Evolutionary conservation across 1,140 invertebrate genomes (phyloP), one percentile per base, ranked within the genome.

Genomic region (Meloidogyne floridensis): DNA sequence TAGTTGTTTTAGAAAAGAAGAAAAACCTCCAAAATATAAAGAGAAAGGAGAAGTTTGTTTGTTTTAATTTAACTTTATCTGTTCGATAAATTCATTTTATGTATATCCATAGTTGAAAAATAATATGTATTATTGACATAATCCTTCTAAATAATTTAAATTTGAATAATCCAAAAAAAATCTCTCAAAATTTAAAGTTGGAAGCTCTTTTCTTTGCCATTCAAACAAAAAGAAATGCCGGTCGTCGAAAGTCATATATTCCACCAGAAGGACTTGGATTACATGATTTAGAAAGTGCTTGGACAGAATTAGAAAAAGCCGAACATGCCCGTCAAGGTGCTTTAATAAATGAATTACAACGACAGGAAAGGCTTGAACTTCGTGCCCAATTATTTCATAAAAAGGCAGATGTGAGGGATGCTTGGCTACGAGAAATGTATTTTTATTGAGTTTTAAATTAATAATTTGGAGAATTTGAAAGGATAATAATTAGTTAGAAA

Each of bases 1-100:
- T 91, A 98, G 98, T 90, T 94, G 96, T 87, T 99, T 98, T 91
- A 92, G 96, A 85, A 98, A 96, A 0, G 93, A 96, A 32, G 97
- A 98, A 90, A 98, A 99, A 92, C 97, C 97, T 13, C 96, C 96
- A 79, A 98, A 98, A 93, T 98, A 98, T 90, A 96, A 94, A 90
- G 96, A 98, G 91, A 93, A 95, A 75, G 97, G 95, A 81, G 96
- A 98, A 72, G 75, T 77, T 32, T 65, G 59, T 56, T 56, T 32
- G 32, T 6, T 18, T 13, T 42, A 56, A 91, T 72, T 6, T 8
- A 47, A 6, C 0, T 6, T 47, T 47, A 47, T 47, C 0, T 32
- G 32, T 32, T 32, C 32, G 3, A 47, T 6, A 47, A 47, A 47
- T 1, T 32, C 32, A 1, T 47, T 47, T 47, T 5, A 2, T 6